phyloP scores from a whole-genome alignment of 2,113 vertebrate species.

The Trichomycterus rosablanca region DNA sequence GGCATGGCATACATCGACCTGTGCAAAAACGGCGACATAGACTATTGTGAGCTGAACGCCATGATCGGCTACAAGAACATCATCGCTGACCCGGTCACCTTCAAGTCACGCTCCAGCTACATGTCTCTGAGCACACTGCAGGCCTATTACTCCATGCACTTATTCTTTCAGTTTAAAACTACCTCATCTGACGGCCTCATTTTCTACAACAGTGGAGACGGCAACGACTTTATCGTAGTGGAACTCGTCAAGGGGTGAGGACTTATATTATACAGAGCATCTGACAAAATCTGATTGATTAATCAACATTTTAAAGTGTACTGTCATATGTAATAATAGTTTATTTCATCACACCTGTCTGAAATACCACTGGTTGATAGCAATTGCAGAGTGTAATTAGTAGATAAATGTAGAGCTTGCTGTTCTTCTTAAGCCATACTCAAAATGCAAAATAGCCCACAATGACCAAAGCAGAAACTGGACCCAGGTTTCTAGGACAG shows the following conservation, averaged over 20 bases:
- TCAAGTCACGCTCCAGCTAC: conserved; percentile 96
- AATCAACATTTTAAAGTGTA: too few species aligned
- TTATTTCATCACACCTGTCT: too few species aligned
- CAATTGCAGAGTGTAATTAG: too few species aligned
- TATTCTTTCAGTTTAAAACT: conserved; percentile 99
- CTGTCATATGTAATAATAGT: too few species aligned
- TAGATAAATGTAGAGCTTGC: too few species aligned
- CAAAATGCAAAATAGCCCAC: too few species aligned
- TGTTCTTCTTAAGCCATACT: too few species aligned
- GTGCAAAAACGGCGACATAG: conserved; percentile 97
- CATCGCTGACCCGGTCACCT: conserved; percentile 95
- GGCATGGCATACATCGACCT: conserved; percentile 98
- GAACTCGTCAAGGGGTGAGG: conserved; percentile 98
- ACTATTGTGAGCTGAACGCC: conserved; percentile 97
- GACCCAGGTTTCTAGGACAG: too few species aligned
- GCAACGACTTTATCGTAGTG: conserved; percentile 97
- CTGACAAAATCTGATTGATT: too few species aligned
- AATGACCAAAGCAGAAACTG: too few species aligned
- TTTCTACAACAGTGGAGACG: conserved; percentile 95
- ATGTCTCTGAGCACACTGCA: conserved; percentile 89
- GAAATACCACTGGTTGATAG: too few species aligned
- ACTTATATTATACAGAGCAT: too few species aligned
- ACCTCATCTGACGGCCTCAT: conserved; percentile 95
- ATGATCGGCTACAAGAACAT: conserved; percentile 97
- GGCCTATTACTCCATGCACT: conserved; percentile 98